Base-by-base conservation (phyloP, 2,113 vertebrate species). In the Eclectus roratus region DNA sequence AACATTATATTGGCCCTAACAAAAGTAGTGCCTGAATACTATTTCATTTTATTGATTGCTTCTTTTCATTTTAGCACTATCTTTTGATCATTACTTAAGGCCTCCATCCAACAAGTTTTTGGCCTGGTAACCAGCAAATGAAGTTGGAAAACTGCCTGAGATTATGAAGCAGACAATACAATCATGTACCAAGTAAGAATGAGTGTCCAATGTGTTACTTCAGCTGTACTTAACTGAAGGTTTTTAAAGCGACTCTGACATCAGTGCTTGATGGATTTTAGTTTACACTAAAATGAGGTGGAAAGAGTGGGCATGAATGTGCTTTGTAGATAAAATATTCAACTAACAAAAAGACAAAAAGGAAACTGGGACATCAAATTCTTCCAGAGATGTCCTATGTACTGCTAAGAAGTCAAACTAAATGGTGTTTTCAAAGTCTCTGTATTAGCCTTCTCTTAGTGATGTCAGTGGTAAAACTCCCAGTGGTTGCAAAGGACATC, bases 251-350 rank as follows among this genome's bases (percentile, higher is more conserved):
- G 60, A 63, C 11, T 39, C 27, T 93, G 49, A 72, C 39, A 58
- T 83, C 39, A 35, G 33, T 74, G 35, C 25, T 70, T 81, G 43
- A 37, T 43, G 31, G 74, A 85, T 85, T 94, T 90, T 80, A 85
- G 20, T 90, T 77, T 37, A 31, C 35, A 43, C 37, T 60, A 89
- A 88, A 93, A 70, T 0, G 2, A 92, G 46, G 46, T 46, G 53
- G 56, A 73, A 14, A 85, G 79, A 79, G 14, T 50, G 33, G 66
- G 60, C n/a, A 63, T 27, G 24, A 80, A 50, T 47, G 33, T 31
- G 7, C 73, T 85, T 66, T 85, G 58, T 66, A 88, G 82, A 83
- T 73, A 37, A 93, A 93, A 92, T 91, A 68, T 70, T 94, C 47
- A 90, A 20, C 50, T 70, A 43, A 80, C n/a, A 85, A 81, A 93